Evolutionary conservation across 1,140 invertebrate species (phyloP), one percentile per base, ranked within the genome.

Genomic region (Heliconius nattereri): DNA sequence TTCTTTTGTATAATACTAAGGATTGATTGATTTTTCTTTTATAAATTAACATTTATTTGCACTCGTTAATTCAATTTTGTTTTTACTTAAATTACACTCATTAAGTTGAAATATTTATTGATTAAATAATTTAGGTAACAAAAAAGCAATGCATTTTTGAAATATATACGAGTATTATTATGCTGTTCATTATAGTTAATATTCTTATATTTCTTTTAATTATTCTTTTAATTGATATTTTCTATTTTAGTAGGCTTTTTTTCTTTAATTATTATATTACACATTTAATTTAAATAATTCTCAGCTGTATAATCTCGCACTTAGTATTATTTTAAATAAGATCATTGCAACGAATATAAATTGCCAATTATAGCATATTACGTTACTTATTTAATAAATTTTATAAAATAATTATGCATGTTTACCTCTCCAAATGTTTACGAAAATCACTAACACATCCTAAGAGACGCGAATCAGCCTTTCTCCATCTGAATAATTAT

Each of bases 401-500:
- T 26, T 66, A 66, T 66, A 26, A 66, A 66, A 66, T 29, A 29
- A 66, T 66, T 66, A 60, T 60, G 26, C 60, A 66, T 66, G 71
- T 72, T 71, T 71, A 37, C 71, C 71, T 72, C 71, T 40, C 35
- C 35, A 19, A 20, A 29, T 72, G 32, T 66, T 72, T 37, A 72
- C 52, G 32, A 13, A 73, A 84, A 84, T 80, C 80, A 80, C 79
- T 75, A 82, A 84, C 83, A 80, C 76, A 84, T 76, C 78, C 78
- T 75, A 84, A 81, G 78, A 82, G 71, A 83, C 78, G 75, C 79
- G 70, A 82, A 83, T 81, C 75, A 79, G 85, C 85, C 89, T 92
- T 92, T 93, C 91, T 91, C 92, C 85, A 84, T 90, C 84, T 57
- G 79, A 83, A 83, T 86, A 91, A 89, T 89, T 87, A 90, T 82